Percentiles rank a stretch among this genome's conserved stretches.
phyloP scores from a whole-genome alignment of 2,888 invertebrate species.

The Pterostichus madidus region DNA sequence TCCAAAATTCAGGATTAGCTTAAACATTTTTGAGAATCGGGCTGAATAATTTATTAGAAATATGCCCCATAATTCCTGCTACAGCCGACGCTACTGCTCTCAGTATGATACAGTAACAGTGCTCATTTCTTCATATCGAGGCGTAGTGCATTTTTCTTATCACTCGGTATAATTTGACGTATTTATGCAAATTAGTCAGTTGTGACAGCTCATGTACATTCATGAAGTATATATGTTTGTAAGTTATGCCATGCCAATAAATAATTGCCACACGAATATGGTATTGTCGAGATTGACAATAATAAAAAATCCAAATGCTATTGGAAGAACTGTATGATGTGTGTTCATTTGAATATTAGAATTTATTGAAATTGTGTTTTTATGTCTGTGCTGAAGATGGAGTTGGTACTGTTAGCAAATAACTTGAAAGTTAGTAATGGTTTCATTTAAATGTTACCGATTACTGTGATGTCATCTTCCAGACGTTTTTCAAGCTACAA shows the following conservation, averaged over 20 bases:
- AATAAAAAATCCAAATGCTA: constrained; percentile 40
- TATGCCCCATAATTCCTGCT: not conserved
- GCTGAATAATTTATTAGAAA: no score
- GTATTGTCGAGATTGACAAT: constrained; percentile 15
- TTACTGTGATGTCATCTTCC: constrained; percentile 5
- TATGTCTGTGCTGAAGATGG: not conserved
- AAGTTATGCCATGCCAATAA: constrained; percentile 50
- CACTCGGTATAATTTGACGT: constrained; percentile 64
- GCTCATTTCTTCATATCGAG: constrained; percentile 39
- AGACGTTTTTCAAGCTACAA: not conserved
- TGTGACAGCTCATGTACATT: constrained; percentile 58
- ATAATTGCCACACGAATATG: constrained; percentile 54
- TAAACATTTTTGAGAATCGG: no score
- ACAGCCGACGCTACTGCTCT: not conserved
- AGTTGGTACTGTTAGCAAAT: constrained; percentile 17
- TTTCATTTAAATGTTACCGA: constrained; percentile 16
- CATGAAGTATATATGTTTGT: constrained; percentile 48
- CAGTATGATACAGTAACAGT: not conserved
- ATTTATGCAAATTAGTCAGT: constrained; percentile 59
- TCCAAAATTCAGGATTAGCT: no score
- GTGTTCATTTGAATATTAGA: constrained; percentile 33
- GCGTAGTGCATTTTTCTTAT: constrained; percentile 61
- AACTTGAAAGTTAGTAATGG: constrained; percentile 16
- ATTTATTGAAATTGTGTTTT: constrained; percentile 44
- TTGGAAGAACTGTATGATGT: constrained; percentile 28